Evolutionary conservation across 1,140 invertebrate genomes (phyloP).

Genomic region (Diorhabda carinulata): DNA sequence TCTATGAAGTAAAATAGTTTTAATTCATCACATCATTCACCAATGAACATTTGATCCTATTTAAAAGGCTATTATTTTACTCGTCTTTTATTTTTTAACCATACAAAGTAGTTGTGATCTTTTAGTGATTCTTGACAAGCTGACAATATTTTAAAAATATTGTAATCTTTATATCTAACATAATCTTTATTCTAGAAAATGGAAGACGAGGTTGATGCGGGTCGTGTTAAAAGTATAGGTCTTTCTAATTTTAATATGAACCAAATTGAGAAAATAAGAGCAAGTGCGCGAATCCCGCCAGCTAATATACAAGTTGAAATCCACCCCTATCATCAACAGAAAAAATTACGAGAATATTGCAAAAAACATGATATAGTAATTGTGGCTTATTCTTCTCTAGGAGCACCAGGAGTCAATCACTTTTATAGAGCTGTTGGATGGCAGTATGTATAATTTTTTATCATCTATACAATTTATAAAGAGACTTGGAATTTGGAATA

Average conservation of each 20-base stretch:
- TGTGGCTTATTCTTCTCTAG: slow-evolving; percentile 81
- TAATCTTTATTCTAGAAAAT: slow-evolving; percentile 57
- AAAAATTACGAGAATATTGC: slow-evolving; percentile 70
- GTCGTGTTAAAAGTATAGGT: slow-evolving; percentile 65
- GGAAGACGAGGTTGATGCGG: slow-evolving; percentile 66
- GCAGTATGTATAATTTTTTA: slow-evolving; percentile 34
- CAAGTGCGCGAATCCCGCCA: slow-evolving; percentile 63
- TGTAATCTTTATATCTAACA: too few relatives aligned
- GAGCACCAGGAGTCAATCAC: slow-evolving; percentile 57
- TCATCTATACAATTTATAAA: too few relatives aligned
- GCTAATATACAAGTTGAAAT: slow-evolving; percentile 75
- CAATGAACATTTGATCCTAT: too few relatives aligned
- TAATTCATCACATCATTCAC: too few relatives aligned
- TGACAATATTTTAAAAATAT: too few relatives aligned
- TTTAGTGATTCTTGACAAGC: too few relatives aligned
- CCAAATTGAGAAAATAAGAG: slow-evolving; percentile 63
- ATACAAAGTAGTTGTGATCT: too few relatives aligned
- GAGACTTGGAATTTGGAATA: too few relatives aligned
- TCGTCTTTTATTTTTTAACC: too few relatives aligned
- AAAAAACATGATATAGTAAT: slow-evolving; percentile 65
- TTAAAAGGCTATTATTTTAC: too few relatives aligned
- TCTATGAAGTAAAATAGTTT: too few relatives aligned
- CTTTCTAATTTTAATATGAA: slow-evolving; percentile 76
- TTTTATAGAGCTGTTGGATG: slow-evolving; percentile 45
- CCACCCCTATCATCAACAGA: slow-evolving; percentile 80